Conservation (phyloP, 2,888 invertebrate species). For the Rhingia rostrata region DNA sequence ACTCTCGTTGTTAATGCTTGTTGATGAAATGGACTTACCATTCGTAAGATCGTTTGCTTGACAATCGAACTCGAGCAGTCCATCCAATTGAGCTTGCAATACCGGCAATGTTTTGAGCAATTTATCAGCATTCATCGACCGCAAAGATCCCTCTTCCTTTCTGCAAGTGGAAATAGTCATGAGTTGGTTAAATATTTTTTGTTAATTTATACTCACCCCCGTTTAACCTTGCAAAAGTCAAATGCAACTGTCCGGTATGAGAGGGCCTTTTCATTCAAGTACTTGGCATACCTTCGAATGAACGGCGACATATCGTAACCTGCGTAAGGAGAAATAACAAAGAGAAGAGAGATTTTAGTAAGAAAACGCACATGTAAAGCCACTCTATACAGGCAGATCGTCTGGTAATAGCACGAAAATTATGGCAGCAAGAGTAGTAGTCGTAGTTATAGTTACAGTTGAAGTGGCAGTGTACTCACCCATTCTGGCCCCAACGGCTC, state of each 20-base stretch:
- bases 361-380: constrained; percentile 46
- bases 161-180: constrained; percentile 83
- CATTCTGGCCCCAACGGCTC: constrained; percentile 79
- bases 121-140: constrained; percentile 99
- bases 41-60: constrained; percentile 98
- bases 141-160: constrained; percentile 97
- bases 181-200: too few species aligned
- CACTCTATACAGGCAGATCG: constrained; percentile 34
- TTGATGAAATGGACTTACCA: constrained; percentile 81
- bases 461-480: constrained; percentile 79
- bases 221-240: constrained; percentile 99
- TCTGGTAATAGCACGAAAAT: constrained; percentile 45
- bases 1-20: neutral
- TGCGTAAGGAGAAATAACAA: constrained; percentile 80
- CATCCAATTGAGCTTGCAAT: constrained; percentile 97
- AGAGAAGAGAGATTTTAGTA: constrained; percentile 41
- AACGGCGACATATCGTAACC: constrained; percentile 99
- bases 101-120: constrained; percentile 97
- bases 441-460: constrained; percentile 59
- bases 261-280: constrained; percentile 99
- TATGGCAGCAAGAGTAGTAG: constrained; percentile 51
- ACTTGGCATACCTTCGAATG: constrained; percentile 99
- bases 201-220: constrained; percentile 89
- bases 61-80: constrained; percentile 98
- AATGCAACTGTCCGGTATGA: constrained; percentile 99